Evolutionary conservation across 2,113 vertebrate species (phyloP).

Genomic region (Peromyscus californicus): DNA sequence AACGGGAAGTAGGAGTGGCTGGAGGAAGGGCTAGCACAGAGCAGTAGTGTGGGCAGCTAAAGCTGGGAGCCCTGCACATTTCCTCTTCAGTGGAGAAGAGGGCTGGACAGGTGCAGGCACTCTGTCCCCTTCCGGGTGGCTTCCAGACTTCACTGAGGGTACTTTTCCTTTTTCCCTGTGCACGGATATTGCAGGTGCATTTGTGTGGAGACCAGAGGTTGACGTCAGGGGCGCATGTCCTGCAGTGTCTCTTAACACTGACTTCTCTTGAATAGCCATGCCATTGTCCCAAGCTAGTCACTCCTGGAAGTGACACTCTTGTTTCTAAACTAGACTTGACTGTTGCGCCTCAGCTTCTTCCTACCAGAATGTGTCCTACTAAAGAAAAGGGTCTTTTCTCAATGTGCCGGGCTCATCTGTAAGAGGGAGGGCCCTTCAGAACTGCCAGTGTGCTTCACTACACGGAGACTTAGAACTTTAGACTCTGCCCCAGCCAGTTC

Average conservation of each 20-base stretch:
- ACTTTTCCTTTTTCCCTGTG: not conserved
- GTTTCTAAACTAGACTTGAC: constrained; percentile 11
- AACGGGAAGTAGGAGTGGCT: not conserved
- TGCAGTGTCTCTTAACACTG: not conserved
- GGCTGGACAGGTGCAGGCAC: not conserved
- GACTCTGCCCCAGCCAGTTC: no score
- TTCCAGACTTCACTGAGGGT: not conserved
- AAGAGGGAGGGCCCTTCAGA: not conserved
- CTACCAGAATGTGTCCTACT: not conserved
- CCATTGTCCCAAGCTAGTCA: not conserved
- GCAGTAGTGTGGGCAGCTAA: not conserved
- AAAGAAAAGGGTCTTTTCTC: not conserved
- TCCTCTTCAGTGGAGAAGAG: not conserved
- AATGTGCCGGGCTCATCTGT: not conserved
- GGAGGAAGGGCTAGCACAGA: not conserved
- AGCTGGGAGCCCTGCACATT: not conserved
- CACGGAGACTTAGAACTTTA: not conserved
- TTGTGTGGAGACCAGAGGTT: not conserved
- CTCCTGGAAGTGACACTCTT: not conserved
- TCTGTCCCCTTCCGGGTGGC: not conserved
- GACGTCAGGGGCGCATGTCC: not conserved
- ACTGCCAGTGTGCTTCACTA: not conserved
- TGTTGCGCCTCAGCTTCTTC: not conserved
- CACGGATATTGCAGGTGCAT: not conserved
- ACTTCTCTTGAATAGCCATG: not conserved